Conservation (phyloP, 2,797 vertebrate genomes). For the Chelonia mydas region DNA sequence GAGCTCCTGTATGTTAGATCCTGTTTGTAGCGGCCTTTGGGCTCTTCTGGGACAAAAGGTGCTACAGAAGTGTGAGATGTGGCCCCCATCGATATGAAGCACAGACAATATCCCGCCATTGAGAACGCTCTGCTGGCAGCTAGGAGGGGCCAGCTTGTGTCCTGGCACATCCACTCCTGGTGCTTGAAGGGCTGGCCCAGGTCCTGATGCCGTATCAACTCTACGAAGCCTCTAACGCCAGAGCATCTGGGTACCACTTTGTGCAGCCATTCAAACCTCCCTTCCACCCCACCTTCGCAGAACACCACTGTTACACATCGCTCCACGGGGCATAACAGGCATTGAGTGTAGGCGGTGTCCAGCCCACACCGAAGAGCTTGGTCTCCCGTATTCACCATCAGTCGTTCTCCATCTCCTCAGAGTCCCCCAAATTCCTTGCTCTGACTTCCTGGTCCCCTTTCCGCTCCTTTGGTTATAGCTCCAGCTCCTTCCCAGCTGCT, state of each 20-base stretch:
- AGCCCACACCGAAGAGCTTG: too few species aligned
- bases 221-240: neutral
- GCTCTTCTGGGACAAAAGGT: neutral
- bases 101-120: neutral
- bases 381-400: neutral
- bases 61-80: neutral
- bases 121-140: neutral
- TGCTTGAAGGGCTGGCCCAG: neutral
- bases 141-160: neutral
- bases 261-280: neutral
- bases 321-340: neutral
- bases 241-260: neutral
- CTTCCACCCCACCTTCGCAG: neutral
- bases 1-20: neutral
- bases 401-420: neutral
- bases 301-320: neutral
- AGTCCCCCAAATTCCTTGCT: neutral
- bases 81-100: neutral
- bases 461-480: neutral
- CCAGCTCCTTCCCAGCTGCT: neutral
- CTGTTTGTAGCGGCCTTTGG: neutral
- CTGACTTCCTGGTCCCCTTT: neutral
- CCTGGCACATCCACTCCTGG: neutral
- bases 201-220: neutral
- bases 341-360: too few species aligned